Evolutionary conservation across 2,113 vertebrate genomes (phyloP), one percentile per base, ranked within the genome.

Genomic region (Fregetta grallaria): DNA sequence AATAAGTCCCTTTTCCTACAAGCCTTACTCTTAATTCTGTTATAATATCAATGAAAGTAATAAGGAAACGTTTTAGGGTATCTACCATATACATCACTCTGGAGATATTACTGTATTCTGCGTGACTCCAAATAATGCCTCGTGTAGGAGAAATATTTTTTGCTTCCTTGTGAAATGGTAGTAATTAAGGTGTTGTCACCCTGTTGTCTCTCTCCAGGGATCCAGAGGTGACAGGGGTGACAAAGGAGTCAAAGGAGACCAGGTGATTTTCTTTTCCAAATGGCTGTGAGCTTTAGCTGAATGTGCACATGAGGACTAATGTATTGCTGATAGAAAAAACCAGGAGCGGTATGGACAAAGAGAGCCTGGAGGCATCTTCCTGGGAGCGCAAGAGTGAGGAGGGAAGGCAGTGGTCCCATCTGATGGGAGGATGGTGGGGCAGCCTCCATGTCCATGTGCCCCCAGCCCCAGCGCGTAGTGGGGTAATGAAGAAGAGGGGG

Each of bases 241-340:
- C 91, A 95, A 91, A 78, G 99, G 99, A 83, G 96, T 98, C 86
- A 99, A 99, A 98, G 99, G 99, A 92, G 99, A 99, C 85, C 99
- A 99, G 98, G 99, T 99, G 96, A 96, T 91, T 93, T 96, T 88
- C 26, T 76, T 88, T 84, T 56, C 62, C n/a, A 61, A 22, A 42
- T 32, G 53, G 3, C 36, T 78, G 23, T 40, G 49, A 38, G 40
- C 42, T 90, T 87, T 44, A 47, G 30, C 9, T 92, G 58, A 89
- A 34, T 3, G 1, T 40, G 29, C 13, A 15, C 19, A 3, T 36
- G 49, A 65, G n/a, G 16, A 65, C 14, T 52, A 20, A 9, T 1
- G 12, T 65, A 32, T 7, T 85, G 81, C 55, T 85, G 38, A 63
- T 8, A 42, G 55, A 8, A 30, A 50, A 94, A 56, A 11, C 0